Evolutionary conservation across 2,888 invertebrate genomes (phyloP).

Genomic region (Parelbella ahira): DNA sequence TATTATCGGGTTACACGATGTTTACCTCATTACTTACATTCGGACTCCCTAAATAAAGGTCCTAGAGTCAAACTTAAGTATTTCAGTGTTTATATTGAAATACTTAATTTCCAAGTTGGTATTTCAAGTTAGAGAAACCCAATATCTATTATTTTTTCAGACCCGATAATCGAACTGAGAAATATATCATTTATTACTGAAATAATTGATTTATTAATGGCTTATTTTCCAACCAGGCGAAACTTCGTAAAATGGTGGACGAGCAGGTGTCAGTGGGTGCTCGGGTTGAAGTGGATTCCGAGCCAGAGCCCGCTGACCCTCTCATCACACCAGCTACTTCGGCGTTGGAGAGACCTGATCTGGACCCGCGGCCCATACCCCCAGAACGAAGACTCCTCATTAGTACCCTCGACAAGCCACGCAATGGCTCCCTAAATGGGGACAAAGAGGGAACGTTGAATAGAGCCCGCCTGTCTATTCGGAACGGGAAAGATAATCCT

Average conservation of each 20-base stretch:
- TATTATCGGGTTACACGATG: no score
- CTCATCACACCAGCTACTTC: constrained; percentile 78
- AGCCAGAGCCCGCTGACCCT: constrained; percentile 74
- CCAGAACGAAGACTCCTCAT: constrained; percentile 69
- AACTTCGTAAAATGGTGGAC: constrained; percentile 94
- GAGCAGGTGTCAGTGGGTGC: constrained; percentile 88
- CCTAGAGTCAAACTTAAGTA: no score
- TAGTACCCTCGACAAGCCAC: constrained; percentile 67
- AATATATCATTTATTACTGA: no score
- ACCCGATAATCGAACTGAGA: no score
- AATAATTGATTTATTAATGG: no score
- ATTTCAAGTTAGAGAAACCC: no score
- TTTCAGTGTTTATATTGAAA: no score
- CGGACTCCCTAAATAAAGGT: no score
- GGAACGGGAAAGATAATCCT: constrained; percentile 75
- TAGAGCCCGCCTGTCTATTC: constrained; percentile 60
- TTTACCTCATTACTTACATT: no score
- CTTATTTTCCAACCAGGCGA: constrained; percentile 76
- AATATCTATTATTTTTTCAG: no score
- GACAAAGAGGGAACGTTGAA: constrained; percentile 70
- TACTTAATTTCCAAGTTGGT: constrained; percentile 9
- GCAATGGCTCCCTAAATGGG: constrained; percentile 67
- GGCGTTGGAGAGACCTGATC: constrained; percentile 55
- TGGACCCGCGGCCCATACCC: constrained; percentile 59
- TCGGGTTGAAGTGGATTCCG: constrained; percentile 78